phyloP scores from a whole-genome alignment of 2,113 vertebrate genomes.

The Tachycineta bicolor region DNA sequence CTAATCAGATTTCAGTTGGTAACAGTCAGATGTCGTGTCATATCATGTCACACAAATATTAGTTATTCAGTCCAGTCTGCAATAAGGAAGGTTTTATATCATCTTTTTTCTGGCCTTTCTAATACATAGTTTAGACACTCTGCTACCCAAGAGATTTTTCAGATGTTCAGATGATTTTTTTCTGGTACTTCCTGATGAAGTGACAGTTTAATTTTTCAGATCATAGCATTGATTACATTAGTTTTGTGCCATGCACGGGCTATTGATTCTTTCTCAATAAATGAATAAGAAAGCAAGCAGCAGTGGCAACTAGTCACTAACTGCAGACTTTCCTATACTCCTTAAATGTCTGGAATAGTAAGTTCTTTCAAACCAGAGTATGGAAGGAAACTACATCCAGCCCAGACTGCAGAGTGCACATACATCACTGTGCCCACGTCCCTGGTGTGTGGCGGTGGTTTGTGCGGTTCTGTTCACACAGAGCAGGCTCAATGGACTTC shows the following conservation, averaged over 20 bases:
- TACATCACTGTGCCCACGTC: background rate
- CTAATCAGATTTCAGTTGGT: slow-evolving; percentile 16
- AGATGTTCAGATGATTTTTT: background rate
- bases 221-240: background rate
- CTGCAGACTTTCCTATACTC: background rate
- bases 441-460: fast-evolving
- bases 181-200: background rate
- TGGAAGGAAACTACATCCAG: background rate
- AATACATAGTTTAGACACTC: background rate
- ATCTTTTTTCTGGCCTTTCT: background rate
- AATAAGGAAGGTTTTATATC: background rate
- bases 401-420: background rate
- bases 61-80: background rate
- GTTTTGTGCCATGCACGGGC: background rate
- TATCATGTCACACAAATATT: background rate
- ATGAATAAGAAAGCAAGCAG: background rate
- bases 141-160: background rate
- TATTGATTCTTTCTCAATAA: background rate
- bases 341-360: background rate
- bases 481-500: background rate
- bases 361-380: background rate
- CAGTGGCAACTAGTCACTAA: background rate
- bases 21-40: background rate
- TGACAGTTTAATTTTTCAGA: background rate
- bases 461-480: background rate